Conservation (phyloP, 2,113 vertebrate genomes). For the Sphyrna mokarran region DNA sequence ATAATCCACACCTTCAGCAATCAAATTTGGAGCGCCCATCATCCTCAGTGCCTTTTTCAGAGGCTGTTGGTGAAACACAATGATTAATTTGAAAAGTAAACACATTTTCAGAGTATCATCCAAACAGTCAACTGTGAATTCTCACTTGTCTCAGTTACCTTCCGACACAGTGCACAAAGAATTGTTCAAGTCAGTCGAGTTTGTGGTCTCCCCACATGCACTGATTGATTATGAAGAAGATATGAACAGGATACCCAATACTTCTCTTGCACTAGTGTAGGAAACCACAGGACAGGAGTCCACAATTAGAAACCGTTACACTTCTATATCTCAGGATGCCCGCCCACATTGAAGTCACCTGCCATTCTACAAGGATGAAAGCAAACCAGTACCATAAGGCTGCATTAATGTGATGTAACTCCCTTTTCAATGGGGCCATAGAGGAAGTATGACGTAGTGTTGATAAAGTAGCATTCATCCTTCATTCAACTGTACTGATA, state of each 20-base stretch:
- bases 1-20: constrained; percentile 93
- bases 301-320: background rate
- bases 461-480: background rate
- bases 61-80: constrained; percentile 57
- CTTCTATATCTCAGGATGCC: background rate
- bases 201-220: background rate
- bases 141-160: background rate
- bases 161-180: background rate
- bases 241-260: background rate
- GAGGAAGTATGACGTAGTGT: background rate
- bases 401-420: background rate
- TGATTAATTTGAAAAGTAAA: background rate
- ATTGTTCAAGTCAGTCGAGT: background rate
- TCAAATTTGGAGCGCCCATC: constrained; percentile 92
- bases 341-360: background rate
- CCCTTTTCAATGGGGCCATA: background rate
- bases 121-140: background rate
- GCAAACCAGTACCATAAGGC: background rate
- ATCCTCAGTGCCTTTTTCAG: constrained; percentile 90
- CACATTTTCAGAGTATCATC: background rate
- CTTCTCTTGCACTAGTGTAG: background rate
- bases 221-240: background rate
- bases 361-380: background rate
- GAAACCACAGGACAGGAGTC: too few relatives aligned
- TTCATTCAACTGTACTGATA: background rate